A percentile compares a stretch with the other conserved stretches of the same genome.
Evolutionary conservation across 2,113 vertebrate genomes (phyloP).

Genomic region (Sebastes fasciatus): DNA sequence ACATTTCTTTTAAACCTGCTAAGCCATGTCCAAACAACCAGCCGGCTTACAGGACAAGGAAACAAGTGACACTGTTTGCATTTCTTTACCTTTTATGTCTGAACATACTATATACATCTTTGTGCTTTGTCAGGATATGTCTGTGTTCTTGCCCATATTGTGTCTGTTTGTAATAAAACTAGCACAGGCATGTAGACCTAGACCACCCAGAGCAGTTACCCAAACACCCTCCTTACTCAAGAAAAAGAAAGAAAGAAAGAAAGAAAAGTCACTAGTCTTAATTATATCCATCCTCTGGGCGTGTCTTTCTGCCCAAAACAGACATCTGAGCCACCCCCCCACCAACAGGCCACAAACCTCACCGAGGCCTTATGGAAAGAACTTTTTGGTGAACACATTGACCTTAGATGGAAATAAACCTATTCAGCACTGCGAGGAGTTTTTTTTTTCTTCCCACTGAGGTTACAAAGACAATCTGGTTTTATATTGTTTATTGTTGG

Average conservation of each 20-base stretch:
- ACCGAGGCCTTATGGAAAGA: conserved; percentile 62
- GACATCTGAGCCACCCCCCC: conserved; percentile 61
- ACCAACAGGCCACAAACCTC: conserved; percentile 71
- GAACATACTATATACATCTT: conserved; percentile 29
- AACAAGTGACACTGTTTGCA: conserved; percentile 40
- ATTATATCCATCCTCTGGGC: conserved; percentile 84
- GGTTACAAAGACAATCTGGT: conserved; percentile 28
- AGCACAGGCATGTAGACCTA: conserved; percentile 75
- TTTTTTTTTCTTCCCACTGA: conserved; percentile 17
- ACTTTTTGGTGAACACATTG: conserved; percentile 54
- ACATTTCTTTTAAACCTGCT: conserved; percentile 17
- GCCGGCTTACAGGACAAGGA: conserved; percentile 1
- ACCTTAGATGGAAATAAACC: conserved; percentile 62
- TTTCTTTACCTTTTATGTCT: conserved; percentile 32
- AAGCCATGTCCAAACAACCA: conserved; percentile 20
- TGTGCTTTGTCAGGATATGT: conserved; percentile 51
- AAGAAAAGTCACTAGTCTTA: conserved; percentile 77
- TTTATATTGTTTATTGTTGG: conserved; percentile 30
- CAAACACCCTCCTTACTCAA: conserved; percentile 63
- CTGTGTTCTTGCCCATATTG: conserved; percentile 60
- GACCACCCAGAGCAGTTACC: conserved; percentile 82
- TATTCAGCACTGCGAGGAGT: conserved; percentile 5
- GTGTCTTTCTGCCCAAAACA: conserved; percentile 72
- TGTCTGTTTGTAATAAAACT: conserved; percentile 77
- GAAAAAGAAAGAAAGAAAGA: conserved; percentile 26